Base-by-base conservation (phyloP, 2,797 vertebrate species). In the Catharus ustulatus region DNA sequence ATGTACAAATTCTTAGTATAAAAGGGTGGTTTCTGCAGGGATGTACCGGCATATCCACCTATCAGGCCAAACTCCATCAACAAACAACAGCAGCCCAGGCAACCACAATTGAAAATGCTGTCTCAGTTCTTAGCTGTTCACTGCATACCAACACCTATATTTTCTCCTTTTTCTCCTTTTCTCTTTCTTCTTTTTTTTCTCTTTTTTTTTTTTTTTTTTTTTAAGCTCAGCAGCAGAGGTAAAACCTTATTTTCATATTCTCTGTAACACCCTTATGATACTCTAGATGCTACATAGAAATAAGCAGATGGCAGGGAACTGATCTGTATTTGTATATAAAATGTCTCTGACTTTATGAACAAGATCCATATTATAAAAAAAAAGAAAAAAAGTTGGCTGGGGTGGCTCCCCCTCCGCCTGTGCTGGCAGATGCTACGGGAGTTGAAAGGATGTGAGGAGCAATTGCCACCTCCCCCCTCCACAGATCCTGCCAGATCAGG, bases 291-390 rank as follows among this genome's bases (percentile, higher is more conserved):
- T 83, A 76, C 62, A 51, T 2, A 42, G 74, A 72, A 92, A 93
- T 67, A 90, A 91, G 87, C 90, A 90, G 92, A 97, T 91, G 84
- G 84, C 69, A 61, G 63, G 66, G 77, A 96, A 90, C 67, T 69
- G 84, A 57, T 93, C 62, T 90, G 17, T 89, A 34, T 81, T 87
- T 92, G 62, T 85, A 67, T 80, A 69, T 69, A 78, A 66, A 82
- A 64, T 58, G 64, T 77, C 81, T 90, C 42, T 3, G 15, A 91
- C 72, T 94, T 80, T 42, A 79, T 16, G 15, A 93, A 92, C 61
- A 94, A 67, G 49, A 92, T 87, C 34, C 51, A 43, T 57, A 40
- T 36, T 71, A 89, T 38, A 62, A 62, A 81, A 89, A 46, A 51
- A 57, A 66, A 62, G 30, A 61, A 62, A 26, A 67, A 55, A 26